These are phyloP conservation scores for Polyergus mexicanus DNA, from an alignment of 1,140 invertebrate species.

Conservation along the genomic window DNA sequence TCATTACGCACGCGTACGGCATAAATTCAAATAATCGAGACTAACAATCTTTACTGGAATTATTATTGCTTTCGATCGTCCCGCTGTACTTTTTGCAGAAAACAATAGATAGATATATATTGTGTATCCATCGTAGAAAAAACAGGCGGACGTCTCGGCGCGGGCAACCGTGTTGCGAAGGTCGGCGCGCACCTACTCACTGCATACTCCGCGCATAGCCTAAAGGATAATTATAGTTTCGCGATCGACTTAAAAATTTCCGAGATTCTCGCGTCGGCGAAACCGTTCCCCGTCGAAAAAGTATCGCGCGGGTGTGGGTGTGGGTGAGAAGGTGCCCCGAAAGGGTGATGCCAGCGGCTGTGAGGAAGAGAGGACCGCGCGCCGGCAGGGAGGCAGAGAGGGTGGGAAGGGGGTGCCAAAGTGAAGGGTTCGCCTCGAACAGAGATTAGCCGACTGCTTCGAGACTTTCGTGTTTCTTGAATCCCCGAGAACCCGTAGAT, in stretches of 20 bases:
- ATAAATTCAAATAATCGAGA: background rate
- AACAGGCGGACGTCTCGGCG: conserved; percentile 1
- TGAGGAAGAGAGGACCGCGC: background rate
- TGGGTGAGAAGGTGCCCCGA: conserved; percentile 66
- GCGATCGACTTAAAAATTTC: conserved; percentile 77
- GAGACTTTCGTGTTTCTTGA: conserved; percentile 85
- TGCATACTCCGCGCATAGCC: conserved; percentile 75
- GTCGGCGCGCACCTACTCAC: conserved; percentile 63
- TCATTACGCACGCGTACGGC: background rate
- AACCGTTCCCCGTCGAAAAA: conserved; percentile 57
- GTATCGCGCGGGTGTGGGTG: conserved; percentile 63
- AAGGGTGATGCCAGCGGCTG: conserved; percentile 50
- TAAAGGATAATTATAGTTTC: conserved; percentile 80
- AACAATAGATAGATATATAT: conserved; percentile 9
- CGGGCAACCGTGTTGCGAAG: conserved; percentile 15
- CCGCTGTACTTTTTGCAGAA: conserved; percentile 41
- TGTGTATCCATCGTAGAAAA: conserved; percentile 50
- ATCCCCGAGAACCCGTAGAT: conserved; percentile 85
- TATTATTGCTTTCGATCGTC: background rate
- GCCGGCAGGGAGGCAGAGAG: background rate
- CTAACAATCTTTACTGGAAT: background rate
- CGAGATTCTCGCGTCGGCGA: conserved; percentile 74
- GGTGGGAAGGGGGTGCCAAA: conserved; percentile 74
- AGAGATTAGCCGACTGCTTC: conserved; percentile 83
- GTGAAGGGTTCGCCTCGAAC: conserved; percentile 85